Evolutionary conservation across 2,888 invertebrate species (phyloP), one percentile per base, ranked within the genome.

Genomic region (Drosophila prostipennis): DNA sequence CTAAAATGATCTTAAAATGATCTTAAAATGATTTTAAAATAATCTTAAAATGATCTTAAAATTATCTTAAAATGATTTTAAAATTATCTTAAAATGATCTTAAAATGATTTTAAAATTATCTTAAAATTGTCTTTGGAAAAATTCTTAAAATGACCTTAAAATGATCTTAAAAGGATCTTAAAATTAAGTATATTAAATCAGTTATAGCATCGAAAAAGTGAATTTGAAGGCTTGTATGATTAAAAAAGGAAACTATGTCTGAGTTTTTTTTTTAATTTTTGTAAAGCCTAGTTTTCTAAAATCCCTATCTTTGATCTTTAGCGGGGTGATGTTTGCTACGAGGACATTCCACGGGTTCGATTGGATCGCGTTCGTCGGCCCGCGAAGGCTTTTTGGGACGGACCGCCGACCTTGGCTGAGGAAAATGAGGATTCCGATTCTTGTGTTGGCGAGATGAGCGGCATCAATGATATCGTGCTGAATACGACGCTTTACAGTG

Each of bases 331-430:
- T 81, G 90, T 91, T 13, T 84, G 91, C 54, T 92, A 91, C 72
- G 91, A 91, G 78, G 92, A 92, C 77, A 91, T 94, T 74, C 95
- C 94, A 26, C 93, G 94, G 3, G 93, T 95, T 3, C 93, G 95
- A 36, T 91, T 95, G 76, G 95, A 95, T 89, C 95, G 95, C 1
- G 94, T 95, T 0, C 94, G 94, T 49, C 93, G 94, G 71, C 90
- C 91, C 2, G 89, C 80, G 13, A 91, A 90, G 78, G 87, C 89
- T 0, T 93, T 95, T 86, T 92, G 94, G 88, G 93, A 93, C 72
- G 93, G 93, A 3, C 94, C 94, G 36, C 94, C 94, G 14, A 94
- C 94, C 39, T 91, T 94, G 69, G 93, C 93, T 77, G 94, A 94
- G 82, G 94, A 94, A 89, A 93, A 94, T 67, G 94, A 94, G 84